These are phyloP conservation scores for Venustaconcha ellipsiformis DNA, from an alignment of 1,140 invertebrate species.

Conservation along the genomic window DNA sequence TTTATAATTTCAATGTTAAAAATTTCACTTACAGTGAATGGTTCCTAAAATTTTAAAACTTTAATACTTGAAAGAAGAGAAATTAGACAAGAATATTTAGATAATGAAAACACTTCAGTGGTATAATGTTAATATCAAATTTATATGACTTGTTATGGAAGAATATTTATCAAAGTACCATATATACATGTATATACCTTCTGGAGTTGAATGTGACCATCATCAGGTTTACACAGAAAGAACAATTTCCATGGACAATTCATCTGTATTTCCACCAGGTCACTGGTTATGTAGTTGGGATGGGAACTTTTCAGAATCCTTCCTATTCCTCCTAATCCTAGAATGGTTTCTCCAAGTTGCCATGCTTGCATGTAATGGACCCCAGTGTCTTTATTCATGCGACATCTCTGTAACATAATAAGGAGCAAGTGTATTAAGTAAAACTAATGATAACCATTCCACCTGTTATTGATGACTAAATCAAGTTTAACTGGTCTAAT, in stretches of 20 bases:
- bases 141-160: not conserved
- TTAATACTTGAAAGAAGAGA: too few species aligned
- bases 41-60: too few species aligned
- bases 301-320: constrained; percentile 39
- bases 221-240: constrained; percentile 32
- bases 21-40: too few species aligned
- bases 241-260: constrained; percentile 56
- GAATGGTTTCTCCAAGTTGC: constrained; percentile 45
- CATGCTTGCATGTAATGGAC: constrained; percentile 57
- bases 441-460: not conserved
- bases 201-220: constrained; percentile 5
- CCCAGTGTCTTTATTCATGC: constrained; percentile 60
- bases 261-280: constrained; percentile 44
- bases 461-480: not conserved
- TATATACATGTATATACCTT: constrained; percentile 16
- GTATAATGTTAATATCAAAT: too few species aligned
- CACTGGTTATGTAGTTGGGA: constrained; percentile 36
- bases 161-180: not conserved
- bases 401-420: constrained; percentile 53
- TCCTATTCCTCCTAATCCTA: constrained; percentile 58
- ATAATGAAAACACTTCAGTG: too few species aligned
- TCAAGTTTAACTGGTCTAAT: not conserved
- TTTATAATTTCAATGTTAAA: too few species aligned
- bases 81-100: too few species aligned
- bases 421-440: not conserved